phyloP scores from a whole-genome alignment of 53 echinoderm and acorn worm genomes.

The Crossaster papposus region DNA sequence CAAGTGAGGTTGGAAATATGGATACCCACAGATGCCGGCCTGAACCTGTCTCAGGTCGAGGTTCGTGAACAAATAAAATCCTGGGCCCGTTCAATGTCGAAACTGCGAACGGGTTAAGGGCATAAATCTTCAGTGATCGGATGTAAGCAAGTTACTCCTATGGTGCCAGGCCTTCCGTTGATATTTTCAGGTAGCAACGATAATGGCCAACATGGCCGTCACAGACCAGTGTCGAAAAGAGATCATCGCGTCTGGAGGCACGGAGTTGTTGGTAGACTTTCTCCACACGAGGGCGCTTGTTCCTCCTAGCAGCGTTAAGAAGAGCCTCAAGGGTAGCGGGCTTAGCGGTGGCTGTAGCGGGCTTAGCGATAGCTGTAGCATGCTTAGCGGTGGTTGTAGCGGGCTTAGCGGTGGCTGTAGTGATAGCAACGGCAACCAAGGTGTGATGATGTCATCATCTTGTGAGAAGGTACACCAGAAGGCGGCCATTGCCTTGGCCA shows the following conservation, averaged over 20 bases:
- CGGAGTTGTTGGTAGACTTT: constrained; percentile 62
- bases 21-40: too few relatives aligned
- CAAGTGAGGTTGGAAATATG: too few relatives aligned
- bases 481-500: constrained; percentile 82
- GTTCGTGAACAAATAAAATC: too few relatives aligned
- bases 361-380: constrained; percentile 21
- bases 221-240: constrained; percentile 73
- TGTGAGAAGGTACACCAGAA: constrained; percentile 92
- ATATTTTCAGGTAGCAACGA: constrained; percentile 70
- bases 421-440: constrained; percentile 17
- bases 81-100: too few relatives aligned
- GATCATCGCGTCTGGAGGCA: constrained; percentile 65
- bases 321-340: not conserved
- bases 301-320: constrained; percentile 27
- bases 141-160: too few relatives aligned
- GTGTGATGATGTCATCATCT: constrained; percentile 21
- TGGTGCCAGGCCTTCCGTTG: too few relatives aligned
- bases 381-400: too few relatives aligned
- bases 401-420: constrained; percentile 24
- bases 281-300: constrained; percentile 57
- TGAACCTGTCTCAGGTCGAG: too few relatives aligned
- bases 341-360: constrained; percentile 23
- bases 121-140: not conserved
- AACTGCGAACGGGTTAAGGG: too few relatives aligned
- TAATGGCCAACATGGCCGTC: constrained; percentile 80